Evolutionary conservation across 1,140 invertebrate species (phyloP), one percentile per base, ranked within the genome.

Genomic region (Steinernema khuongi): DNA sequence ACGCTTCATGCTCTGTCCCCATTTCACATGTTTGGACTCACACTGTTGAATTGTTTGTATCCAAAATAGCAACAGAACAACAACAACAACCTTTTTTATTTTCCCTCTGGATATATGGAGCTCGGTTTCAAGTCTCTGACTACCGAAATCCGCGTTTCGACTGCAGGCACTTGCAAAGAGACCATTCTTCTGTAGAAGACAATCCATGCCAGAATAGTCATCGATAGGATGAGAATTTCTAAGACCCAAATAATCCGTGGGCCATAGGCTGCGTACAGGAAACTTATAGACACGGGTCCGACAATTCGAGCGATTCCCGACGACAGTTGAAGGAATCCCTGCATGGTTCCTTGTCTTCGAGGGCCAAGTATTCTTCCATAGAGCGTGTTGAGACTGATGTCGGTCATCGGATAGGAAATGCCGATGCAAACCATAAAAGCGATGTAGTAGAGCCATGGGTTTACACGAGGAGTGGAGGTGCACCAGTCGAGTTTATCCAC

Each of bases 301-400:
- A 60, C 7, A 60, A 60, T 60, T 14, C 50, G 11, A 2, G 50
- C 50, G 14, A 71, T 17, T 11, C 70, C 43, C 17, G 32, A 18
- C 7, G 70, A 32, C 41, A 71, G 22, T 71, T 71, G 70, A 14
- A 66, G 60, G 19, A 72, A 18, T 72, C 44, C 36, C 29, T 72
- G 71, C 28, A 69, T 43, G 18, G 26, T 22, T 17, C 41, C 71
- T 30, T 72, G 71, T 22, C 44, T 14, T 11, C 44, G 44, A 11
- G 22, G 28, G n/a, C 71, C 71, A 26, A 72, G 44, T 4, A 72
- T 72, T 33, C 32, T 72, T 11, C 41, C 44, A 29, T 29, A 72
- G 1, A 72, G 31, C 22, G 71, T 72, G 18, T 41, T 72, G 22
- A 70, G 28, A 30, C 33, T 31, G 26, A 72, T 72, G 22, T 41